These are phyloP conservation scores for Hyles vespertilio DNA, from an alignment of 1,140 invertebrate species.

Conservation along the genomic window DNA sequence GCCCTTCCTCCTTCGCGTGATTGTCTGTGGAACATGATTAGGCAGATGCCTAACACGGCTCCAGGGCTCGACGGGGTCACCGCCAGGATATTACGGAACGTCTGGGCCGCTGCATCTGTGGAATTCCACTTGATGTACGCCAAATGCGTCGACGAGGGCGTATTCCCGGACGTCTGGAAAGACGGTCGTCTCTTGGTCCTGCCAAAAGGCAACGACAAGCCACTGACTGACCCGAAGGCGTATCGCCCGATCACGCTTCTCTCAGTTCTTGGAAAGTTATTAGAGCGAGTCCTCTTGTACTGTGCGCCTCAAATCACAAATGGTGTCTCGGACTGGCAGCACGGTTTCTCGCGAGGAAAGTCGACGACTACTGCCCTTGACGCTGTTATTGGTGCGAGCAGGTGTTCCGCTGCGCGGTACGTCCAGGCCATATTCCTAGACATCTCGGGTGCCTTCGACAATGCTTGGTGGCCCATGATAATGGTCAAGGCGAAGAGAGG, in stretches of 20 bases:
- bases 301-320: conserved; percentile 21
- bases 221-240: conserved; percentile 7
- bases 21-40: conserved; percentile 12
- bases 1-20: conserved; percentile 1
- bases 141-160: conserved; percentile 4
- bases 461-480: too few relatives aligned
- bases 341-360: conserved; percentile 33
- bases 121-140: neutral
- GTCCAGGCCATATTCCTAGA: conserved; percentile 51
- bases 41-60: conserved; percentile 29
- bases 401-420: conserved; percentile 24
- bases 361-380: conserved; percentile 55
- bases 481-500: too few relatives aligned
- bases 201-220: conserved; percentile 6
- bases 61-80: conserved; percentile 41
- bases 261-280: conserved; percentile 43
- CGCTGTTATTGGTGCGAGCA: conserved; percentile 13
- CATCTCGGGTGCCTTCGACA: conserved; percentile 56
- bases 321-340: conserved; percentile 39
- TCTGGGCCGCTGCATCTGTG: conserved; percentile 14
- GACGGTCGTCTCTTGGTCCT: conserved; percentile 3
- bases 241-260: conserved; percentile 8
- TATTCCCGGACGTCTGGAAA: conserved; percentile 10
- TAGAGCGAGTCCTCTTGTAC: conserved; percentile 45
- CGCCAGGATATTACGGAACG: conserved; percentile 12